Conservation (phyloP, 2,888 invertebrate genomes). For the Macrosiphum euphorbiae region DNA sequence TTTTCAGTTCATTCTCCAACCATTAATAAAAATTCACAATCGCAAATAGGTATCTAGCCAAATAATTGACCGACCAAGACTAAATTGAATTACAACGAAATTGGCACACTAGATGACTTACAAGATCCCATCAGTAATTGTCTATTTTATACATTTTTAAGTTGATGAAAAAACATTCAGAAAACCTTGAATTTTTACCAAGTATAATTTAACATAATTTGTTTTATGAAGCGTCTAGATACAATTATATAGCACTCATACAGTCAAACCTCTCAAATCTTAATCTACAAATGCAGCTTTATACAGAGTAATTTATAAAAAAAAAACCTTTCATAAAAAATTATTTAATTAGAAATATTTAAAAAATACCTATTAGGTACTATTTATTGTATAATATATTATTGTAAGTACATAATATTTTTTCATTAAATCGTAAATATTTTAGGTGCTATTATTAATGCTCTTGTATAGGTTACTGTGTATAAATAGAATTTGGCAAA, state of each 20-base stretch:
- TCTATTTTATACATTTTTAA: background rate
- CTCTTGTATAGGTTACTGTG: background rate
- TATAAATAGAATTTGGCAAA: conserved; percentile 37
- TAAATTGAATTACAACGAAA: background rate
- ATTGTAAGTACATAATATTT: background rate
- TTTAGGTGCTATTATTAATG: background rate
- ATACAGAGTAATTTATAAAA: background rate
- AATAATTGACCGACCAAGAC: background rate
- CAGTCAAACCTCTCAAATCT: background rate
- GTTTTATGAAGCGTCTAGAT: background rate
- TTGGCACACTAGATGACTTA: background rate
- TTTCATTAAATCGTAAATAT: background rate
- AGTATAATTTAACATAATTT: conserved; percentile 8
- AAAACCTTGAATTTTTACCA: background rate
- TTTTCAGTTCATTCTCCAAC: background rate
- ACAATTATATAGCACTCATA: background rate
- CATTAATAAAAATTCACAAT: background rate
- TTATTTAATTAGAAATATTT: background rate
- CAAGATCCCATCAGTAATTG: background rate
- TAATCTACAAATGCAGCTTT: background rate
- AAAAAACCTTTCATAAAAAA: background rate
- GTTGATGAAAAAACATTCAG: background rate
- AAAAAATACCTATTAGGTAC: background rate
- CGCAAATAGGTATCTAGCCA: background rate
- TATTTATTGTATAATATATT: too few species aligned